These are phyloP conservation scores for Nothura maculosa DNA, from an alignment of 2,797 vertebrate genomes.

Conservation along the genomic window DNA sequence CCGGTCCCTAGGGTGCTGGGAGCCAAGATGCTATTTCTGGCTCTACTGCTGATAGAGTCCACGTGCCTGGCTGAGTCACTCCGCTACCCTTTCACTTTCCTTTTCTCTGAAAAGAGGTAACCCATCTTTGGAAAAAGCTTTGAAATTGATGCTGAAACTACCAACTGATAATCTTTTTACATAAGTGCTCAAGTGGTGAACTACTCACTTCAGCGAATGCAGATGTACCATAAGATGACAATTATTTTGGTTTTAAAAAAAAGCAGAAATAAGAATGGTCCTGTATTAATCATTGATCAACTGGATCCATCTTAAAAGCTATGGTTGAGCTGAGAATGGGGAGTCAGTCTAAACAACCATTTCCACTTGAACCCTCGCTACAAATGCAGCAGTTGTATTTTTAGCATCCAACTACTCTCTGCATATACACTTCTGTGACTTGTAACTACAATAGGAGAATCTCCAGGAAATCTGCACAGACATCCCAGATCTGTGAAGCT, in stretches of 20 bases:
- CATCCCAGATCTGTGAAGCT: constrained; percentile 11
- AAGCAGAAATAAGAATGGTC: background rate
- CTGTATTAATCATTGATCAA: background rate
- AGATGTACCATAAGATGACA: background rate
- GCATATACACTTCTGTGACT: background rate
- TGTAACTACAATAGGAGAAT: background rate
- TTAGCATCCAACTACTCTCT: background rate
- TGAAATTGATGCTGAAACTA: background rate
- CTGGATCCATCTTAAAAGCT: background rate
- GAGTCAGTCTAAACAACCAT: background rate
- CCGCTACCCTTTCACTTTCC: constrained; percentile 36
- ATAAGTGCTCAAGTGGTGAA: background rate
- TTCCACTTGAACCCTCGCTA: background rate
- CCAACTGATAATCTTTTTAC: background rate
- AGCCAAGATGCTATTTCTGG: constrained; percentile 14
- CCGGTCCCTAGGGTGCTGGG: background rate
- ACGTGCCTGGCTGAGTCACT: constrained; percentile 17
- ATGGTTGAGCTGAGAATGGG: background rate
- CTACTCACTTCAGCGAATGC: background rate
- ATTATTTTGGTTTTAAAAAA: background rate
- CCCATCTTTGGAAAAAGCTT: constrained; percentile 21
- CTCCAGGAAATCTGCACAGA: constrained; percentile 17
- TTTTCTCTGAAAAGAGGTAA: constrained; percentile 47
- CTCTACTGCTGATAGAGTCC: background rate
- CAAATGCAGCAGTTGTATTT: background rate